A percentile compares a stretch with the other conserved stretches of the same genome.
phyloP scores from a whole-genome alignment of 2,113 vertebrate genomes.

The Rhabdornis inornatus region DNA sequence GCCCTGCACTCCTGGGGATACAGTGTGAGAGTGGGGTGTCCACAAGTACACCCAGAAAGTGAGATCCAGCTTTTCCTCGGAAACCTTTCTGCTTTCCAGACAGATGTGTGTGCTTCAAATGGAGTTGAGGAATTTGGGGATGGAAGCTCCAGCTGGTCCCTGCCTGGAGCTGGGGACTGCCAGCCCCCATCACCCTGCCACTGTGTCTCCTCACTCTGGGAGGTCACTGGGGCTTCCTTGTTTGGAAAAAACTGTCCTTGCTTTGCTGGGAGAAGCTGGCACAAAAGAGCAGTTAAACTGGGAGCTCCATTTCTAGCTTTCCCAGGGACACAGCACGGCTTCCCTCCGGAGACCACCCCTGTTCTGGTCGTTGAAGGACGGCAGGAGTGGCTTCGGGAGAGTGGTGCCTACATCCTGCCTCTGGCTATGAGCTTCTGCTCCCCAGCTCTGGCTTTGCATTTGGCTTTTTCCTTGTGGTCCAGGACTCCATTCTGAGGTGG shows the following conservation, averaged over 20 bases:
- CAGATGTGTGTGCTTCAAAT: fast-evolving
- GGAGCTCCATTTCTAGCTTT: not conserved
- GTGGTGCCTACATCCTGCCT: not conserved
- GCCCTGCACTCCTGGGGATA: not conserved
- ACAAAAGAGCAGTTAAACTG: not conserved
- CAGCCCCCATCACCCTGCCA: not conserved
- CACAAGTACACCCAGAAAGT: not conserved
- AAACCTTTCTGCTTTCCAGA: not conserved
- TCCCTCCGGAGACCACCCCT: fast-evolving
- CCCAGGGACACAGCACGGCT: not conserved
- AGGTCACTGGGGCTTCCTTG: not conserved
- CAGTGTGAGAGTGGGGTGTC: not conserved
- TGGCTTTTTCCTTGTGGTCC: not conserved
- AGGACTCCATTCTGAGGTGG: not conserved
- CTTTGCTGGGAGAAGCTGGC: not conserved
- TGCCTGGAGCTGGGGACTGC: not conserved
- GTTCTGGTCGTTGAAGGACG: fast-evolving
- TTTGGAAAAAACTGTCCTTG: not conserved
- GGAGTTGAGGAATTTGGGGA: not conserved
- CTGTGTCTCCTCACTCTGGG: not conserved
- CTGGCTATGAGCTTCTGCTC: not conserved
- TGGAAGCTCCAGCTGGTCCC: not conserved
- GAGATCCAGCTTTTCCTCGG: fast-evolving
- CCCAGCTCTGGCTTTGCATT: not conserved
- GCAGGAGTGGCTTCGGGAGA: fast-evolving